Base-by-base conservation (phyloP, 2,113 vertebrate genomes). In the Lepus timidus region DNA sequence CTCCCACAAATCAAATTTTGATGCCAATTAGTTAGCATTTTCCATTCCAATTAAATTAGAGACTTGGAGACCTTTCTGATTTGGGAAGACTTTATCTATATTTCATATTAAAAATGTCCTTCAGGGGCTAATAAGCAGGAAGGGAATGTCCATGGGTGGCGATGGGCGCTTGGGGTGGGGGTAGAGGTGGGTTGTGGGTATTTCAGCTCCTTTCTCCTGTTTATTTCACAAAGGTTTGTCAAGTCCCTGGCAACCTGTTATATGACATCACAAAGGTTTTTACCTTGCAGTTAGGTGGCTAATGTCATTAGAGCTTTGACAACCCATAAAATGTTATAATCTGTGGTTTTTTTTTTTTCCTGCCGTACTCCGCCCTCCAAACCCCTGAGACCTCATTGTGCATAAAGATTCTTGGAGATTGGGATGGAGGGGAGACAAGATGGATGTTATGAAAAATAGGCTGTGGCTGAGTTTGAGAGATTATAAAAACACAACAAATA, bases 1-100 rank as follows among this genome's bases (percentile, higher is more conserved):
- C 97, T 98, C 97, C 98, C 98, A 98, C 97, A 98, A 98, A 98
- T 98, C 98, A 98, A 98, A 98, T 98, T 98, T 98, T 97, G 98
- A 98, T 98, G 98, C 98, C 98, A 98, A 98, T 98, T 98, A 98
- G 98, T 98, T 98, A 98, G 98, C 97, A 98, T 98, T 98, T 98
- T 98, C 98, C 97, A 98, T 98, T 98, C 98, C 98, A 98, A 98
- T 98, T 98, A 98, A 98, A 98, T 98, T 97, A 97, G 98, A 98
- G 98, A 98, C 98, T 98, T 98, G 97, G 98, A 98, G 98, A 98
- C 98, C 98, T 98, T 98, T 98, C 98, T 97, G 97, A 98, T 98
- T 98, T 98, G 97, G 98, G 97, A 98, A 98, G 97, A 98, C 97
- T 98, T 96, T 96, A 93, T 97, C 95, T 97, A 95, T 97, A 44